A percentile compares a stretch with the other conserved stretches of the same genome.
phyloP scores from a whole-genome alignment of 2,797 vertebrate genomes.

The Pseudomugil gertrudae region DNA sequence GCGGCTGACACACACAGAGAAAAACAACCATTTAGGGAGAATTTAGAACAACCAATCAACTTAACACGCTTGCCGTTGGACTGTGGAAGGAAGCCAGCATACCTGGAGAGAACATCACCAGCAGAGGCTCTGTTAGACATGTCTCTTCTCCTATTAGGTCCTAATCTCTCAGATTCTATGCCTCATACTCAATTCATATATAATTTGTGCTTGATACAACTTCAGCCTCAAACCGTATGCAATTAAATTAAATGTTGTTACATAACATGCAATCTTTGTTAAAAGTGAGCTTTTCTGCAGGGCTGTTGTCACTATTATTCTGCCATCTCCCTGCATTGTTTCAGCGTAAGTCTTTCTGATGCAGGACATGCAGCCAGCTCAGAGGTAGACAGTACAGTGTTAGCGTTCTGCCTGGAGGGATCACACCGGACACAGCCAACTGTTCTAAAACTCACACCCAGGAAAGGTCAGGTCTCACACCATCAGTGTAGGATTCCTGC shows the following conservation, averaged over 20 bases:
- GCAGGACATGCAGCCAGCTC: conserved; percentile 8
- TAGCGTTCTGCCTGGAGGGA: conserved; percentile 52
- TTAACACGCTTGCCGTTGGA: too few relatives aligned
- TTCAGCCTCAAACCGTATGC: background rate
- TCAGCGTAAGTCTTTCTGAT: conserved; percentile 13
- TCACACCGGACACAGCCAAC: conserved; percentile 39
- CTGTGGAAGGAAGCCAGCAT: too few relatives aligned
- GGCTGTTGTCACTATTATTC: background rate
- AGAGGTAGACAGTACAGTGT: conserved; percentile 12
- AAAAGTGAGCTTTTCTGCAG: background rate
- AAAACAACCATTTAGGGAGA: too few relatives aligned
- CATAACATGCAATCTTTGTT: background rate
- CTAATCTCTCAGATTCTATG: background rate
- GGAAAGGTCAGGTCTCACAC: conserved; percentile 76
- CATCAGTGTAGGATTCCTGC: conserved; percentile 63
- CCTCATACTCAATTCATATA: background rate
- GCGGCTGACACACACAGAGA: too few relatives aligned
- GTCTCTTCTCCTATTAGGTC: background rate
- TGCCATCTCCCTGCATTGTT: background rate
- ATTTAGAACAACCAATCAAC: too few relatives aligned
- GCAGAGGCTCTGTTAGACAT: too few relatives aligned
- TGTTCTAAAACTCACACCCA: conserved; percentile 42
- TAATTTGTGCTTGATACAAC: too few relatives aligned
- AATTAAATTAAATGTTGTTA: background rate
- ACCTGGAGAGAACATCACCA: too few relatives aligned